These are phyloP conservation scores for Romanogobio albipinnatus DNA, from an alignment of 2,113 vertebrate species.

Conservation along the genomic window DNA sequence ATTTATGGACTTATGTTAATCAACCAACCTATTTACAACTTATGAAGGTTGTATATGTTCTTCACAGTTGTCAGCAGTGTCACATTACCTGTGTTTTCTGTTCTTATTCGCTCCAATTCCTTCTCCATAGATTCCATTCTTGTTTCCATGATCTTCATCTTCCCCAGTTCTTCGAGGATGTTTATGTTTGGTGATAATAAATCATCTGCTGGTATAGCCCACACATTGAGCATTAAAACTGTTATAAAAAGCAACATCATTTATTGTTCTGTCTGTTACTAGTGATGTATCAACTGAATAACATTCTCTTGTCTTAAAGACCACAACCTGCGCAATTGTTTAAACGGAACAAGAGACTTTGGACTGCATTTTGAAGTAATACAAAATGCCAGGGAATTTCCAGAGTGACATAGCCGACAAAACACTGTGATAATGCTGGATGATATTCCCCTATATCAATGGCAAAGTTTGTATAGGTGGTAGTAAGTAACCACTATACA, in stretches of 20 bases:
- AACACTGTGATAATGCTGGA: neutral
- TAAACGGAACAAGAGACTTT: conserved; percentile 1
- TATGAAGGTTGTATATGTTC: neutral
- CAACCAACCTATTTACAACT: neutral
- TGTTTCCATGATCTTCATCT: conserved; percentile 21
- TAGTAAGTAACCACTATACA: too few relatives aligned
- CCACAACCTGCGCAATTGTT: neutral
- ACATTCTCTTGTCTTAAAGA: neutral
- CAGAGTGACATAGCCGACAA: neutral
- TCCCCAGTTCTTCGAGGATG: conserved; percentile 36
- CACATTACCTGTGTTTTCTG: conserved; percentile 26
- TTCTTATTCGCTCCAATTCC: neutral
- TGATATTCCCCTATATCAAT: neutral
- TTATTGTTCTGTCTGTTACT: neutral
- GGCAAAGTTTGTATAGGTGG: too few relatives aligned
- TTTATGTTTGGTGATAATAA: conserved; percentile 30
- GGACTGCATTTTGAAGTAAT: neutral
- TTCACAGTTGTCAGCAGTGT: neutral
- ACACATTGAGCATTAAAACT: neutral
- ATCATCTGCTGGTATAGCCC: conserved; percentile 14
- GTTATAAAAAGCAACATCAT: neutral
- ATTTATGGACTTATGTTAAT: neutral
- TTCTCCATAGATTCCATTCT: conserved; percentile 20
- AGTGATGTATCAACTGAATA: neutral
- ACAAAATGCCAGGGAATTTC: neutral